These are phyloP conservation scores for Leucophenga montana DNA, from an alignment of 2,888 invertebrate species.

Conservation along the genomic window DNA sequence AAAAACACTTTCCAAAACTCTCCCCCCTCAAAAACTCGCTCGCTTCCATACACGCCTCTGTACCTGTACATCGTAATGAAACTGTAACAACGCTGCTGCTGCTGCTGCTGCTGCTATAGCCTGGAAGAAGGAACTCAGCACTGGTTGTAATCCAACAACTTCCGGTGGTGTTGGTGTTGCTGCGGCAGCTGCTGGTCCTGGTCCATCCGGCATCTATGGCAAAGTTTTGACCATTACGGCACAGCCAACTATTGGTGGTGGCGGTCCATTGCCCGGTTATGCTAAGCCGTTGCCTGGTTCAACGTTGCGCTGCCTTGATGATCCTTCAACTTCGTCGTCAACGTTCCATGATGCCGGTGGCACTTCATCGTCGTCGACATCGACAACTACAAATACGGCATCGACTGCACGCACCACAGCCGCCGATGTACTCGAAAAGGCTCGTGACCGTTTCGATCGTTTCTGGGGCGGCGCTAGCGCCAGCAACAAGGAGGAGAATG, in stretches of 20 bases:
- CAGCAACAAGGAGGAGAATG: constrained; percentile 77
- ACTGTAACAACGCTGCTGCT: constrained; percentile 1
- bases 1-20: constrained; percentile 65
- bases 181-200: constrained; percentile 35
- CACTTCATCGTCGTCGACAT: constrained; percentile 54
- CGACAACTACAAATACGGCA: constrained; percentile 58
- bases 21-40: constrained; percentile 58
- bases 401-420: constrained; percentile 73
- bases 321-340: constrained; percentile 52
- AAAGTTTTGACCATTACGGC: constrained; percentile 51
- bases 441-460: constrained; percentile 87
- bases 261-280: constrained; percentile 54
- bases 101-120: constrained; percentile 54
- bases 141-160: constrained; percentile 59
- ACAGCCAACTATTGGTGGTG: constrained; percentile 51
- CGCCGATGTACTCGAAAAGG: constrained; percentile 85
- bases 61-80: constrained; percentile 1
- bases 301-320: constrained; percentile 75
- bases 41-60: constrained; percentile 26
- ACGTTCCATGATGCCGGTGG: constrained; percentile 31
- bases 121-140: constrained; percentile 58
- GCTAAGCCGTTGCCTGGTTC: constrained; percentile 74
- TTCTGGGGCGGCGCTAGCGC: constrained; percentile 82
- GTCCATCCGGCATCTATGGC: constrained; percentile 43
- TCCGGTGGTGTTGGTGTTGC: constrained; percentile 28